Conservation (phyloP, 1,140 invertebrate genomes). For the Hylaeus anthracinus region DNA sequence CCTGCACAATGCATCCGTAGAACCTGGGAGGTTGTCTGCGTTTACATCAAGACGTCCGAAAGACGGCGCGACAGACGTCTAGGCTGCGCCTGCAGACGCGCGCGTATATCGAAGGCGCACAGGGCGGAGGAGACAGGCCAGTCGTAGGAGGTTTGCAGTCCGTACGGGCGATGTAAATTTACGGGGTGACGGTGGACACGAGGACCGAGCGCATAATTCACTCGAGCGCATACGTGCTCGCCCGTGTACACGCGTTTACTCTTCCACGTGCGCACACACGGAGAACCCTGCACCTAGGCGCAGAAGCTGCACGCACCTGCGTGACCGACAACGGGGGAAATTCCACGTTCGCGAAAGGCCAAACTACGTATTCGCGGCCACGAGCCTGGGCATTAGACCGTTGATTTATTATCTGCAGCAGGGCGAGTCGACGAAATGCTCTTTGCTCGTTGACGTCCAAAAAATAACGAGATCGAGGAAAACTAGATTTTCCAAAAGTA, state of each 20-base stretch:
- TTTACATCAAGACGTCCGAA: background rate
- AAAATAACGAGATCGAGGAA: background rate
- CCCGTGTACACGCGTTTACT: constrained; percentile 60
- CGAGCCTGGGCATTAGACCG: constrained; percentile 42
- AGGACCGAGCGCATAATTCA: constrained; percentile 58
- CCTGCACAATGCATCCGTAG: too few species aligned
- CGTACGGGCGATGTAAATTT: constrained; percentile 49
- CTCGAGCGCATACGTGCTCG: constrained; percentile 49
- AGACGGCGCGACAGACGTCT: background rate
- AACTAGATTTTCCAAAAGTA: too few species aligned
- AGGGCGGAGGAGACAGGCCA: background rate
- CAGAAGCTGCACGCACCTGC: constrained; percentile 3
- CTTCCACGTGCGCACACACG: constrained; percentile 17
- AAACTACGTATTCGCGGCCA: background rate
- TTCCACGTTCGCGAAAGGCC: background rate
- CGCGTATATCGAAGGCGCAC: constrained; percentile 13
- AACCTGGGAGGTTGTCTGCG: background rate
- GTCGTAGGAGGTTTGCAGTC: constrained; percentile 2
- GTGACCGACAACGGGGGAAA: constrained; percentile 21
- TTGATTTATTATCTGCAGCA: constrained; percentile 52
- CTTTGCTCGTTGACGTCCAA: constrained; percentile 41
- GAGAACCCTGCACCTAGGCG: background rate
- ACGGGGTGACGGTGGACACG: constrained; percentile 61
- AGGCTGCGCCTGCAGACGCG: background rate
- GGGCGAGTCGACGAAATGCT: constrained; percentile 38